Percentiles rank a stretch among this genome's conserved stretches.
Evolutionary conservation across 2,888 invertebrate species (phyloP).

Genomic region (Drosophila sordidapex): DNA sequence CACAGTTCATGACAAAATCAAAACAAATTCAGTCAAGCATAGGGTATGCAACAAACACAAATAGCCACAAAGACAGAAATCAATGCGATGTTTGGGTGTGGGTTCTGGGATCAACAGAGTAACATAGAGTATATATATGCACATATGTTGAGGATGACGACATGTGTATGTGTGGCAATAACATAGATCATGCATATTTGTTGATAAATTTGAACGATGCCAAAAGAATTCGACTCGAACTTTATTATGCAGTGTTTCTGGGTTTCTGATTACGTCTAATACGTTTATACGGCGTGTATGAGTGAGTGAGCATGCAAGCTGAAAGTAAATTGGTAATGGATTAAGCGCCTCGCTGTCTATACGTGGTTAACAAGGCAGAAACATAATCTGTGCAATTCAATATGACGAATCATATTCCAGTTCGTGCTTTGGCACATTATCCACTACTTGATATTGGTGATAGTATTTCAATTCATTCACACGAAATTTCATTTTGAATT

Average conservation of each 20-base stretch:
- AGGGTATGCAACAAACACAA: background rate
- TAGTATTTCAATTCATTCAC: background rate
- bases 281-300: background rate
- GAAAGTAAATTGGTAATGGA: constrained; percentile 3
- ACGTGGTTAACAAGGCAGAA: background rate
- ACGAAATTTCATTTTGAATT: background rate
- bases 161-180: background rate
- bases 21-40: background rate
- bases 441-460: background rate
- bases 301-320: background rate
- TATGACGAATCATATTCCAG: background rate
- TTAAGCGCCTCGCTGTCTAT: background rate
- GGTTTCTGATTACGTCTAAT: background rate
- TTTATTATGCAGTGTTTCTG: constrained; percentile 5
- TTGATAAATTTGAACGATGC: background rate
- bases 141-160: constrained; percentile 7
- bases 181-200: background rate
- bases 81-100: background rate
- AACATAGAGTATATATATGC: background rate
- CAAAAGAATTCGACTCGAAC: constrained; percentile 7
- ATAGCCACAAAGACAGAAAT: background rate
- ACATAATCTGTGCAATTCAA: background rate
- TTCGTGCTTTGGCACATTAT: background rate
- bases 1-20: background rate
- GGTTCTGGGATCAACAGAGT: background rate